Evolutionary conservation across 2,797 vertebrate genomes (phyloP).

Genomic region (Mus spretus): DNA sequence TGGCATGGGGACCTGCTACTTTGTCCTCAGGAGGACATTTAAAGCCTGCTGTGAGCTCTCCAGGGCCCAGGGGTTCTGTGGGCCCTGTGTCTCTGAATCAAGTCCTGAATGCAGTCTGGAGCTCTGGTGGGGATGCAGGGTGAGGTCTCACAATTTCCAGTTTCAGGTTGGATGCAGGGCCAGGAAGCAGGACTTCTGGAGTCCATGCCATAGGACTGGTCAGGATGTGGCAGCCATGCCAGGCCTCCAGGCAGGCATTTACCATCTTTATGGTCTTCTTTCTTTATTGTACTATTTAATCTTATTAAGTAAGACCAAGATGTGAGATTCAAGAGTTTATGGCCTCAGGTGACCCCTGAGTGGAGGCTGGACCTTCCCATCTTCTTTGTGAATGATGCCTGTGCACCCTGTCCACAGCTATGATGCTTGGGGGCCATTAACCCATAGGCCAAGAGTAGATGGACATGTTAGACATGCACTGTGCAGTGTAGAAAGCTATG

Average conservation of each 20-base stretch:
- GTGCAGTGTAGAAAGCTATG: too few relatives aligned
- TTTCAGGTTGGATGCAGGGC: not conserved
- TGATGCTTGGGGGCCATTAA: not conserved
- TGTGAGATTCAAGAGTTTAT: not conserved
- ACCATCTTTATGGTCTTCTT: not conserved
- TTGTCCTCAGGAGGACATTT: not conserved
- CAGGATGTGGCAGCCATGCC: not conserved
- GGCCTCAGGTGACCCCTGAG: not conserved
- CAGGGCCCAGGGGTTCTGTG: accelerated
- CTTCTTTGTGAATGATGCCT: not conserved
- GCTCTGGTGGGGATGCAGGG: accelerated
- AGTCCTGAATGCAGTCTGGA: too few relatives aligned
- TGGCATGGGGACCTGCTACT: not conserved
- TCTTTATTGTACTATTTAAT: not conserved
- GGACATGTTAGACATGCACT: not conserved
- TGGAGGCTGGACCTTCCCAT: too few relatives aligned
- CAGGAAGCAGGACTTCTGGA: not conserved
- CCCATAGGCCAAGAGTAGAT: not conserved
- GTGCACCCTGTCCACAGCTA: not conserved
- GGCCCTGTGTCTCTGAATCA: not conserved
- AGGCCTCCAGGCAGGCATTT: not conserved
- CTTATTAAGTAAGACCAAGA: too few relatives aligned
- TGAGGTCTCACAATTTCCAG: not conserved
- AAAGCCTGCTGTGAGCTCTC: not conserved
- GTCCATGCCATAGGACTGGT: accelerated